Evolutionary conservation across 2,888 invertebrate species (phyloP), one percentile per base, ranked within the genome.

Genomic region (Eristalis pertinax): DNA sequence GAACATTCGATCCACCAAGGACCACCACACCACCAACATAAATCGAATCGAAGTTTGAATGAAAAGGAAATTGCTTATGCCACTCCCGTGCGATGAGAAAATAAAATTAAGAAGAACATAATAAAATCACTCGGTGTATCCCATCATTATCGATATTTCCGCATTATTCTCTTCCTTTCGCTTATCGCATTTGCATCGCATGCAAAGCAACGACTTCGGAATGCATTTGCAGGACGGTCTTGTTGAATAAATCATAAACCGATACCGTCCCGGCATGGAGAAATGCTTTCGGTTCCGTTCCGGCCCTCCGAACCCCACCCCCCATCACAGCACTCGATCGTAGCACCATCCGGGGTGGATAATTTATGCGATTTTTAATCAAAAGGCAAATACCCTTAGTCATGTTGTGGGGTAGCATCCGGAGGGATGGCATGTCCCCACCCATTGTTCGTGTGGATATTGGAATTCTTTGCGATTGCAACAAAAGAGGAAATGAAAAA

Each of bases 301-400:
- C 29, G 32, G 0, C 32, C 32, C 32, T 32, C 8, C 32, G 1
- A 1, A 8, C 32, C 1, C 32, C 8, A 32, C 8, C 8, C 32
- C 10, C 32, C 32, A 32, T 32, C 26, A n/a, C n/a, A n/a, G n/a
- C n/a, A 19, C 4, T 24, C 60, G 7, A 10, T 32, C 32, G 32
- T 10, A 58, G 15, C 29, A 13, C 64, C 19, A 24, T 29, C 19
- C 35, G 38, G 15, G 58, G 3, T 50, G 19, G 56, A 86, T 78
- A 67, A 82, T 82, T 83, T 86, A 86, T 86, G 65, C 75, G 67
- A 78, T 86, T 78, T 86, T 86, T 83, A 86, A 86, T 86, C 86
- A 83, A 83, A 86, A 83, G 83, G 78, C 74, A 75, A 75, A 82
- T 67, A 68, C 69, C 38, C 64, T 65, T 62, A 70, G 50, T 56